These are phyloP conservation scores for Harlomillsia oculata DNA, from an alignment of 1,140 invertebrate species.

Conservation along the genomic window DNA sequence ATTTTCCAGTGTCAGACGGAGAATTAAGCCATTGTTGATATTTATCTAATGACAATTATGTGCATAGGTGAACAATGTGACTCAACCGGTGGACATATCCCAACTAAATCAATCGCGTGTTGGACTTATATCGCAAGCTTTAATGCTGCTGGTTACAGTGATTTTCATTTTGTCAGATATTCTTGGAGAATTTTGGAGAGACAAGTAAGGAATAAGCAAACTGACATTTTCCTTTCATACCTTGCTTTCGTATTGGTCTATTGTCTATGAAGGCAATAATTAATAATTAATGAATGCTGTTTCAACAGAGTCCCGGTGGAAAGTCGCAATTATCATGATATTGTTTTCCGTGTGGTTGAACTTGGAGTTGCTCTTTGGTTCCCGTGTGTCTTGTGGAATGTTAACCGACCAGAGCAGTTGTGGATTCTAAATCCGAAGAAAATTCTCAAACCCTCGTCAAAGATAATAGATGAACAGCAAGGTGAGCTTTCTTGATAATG, in stretches of 20 bases:
- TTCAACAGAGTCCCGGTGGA: conserved; percentile 68
- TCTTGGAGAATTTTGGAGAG: conserved; percentile 81
- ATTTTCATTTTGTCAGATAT: conserved; percentile 83
- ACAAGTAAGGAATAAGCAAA: conserved; percentile 52
- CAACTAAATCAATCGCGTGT: conserved; percentile 81
- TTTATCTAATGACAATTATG: background rate
- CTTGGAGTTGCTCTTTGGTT: conserved; percentile 91
- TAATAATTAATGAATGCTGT: background rate
- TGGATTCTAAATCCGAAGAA: conserved; percentile 88
- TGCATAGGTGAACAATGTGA: conserved; percentile 19
- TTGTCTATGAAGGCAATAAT: too few species aligned
- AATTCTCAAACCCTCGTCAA: conserved; percentile 50
- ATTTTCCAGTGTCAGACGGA: background rate
- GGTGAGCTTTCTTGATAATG: background rate
- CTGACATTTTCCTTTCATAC: background rate
- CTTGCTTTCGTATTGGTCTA: background rate
- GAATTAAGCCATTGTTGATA: background rate
- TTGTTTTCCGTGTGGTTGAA: conserved; percentile 81
- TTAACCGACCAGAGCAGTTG: conserved; percentile 77
- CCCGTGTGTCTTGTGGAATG: conserved; percentile 90
- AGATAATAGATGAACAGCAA: conserved; percentile 11
- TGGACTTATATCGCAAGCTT: conserved; percentile 75
- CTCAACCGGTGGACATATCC: conserved; percentile 59
- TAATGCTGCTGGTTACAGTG: conserved; percentile 71
- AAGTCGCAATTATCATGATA: conserved; percentile 81